phyloP scores from a whole-genome alignment of 2,113 vertebrate species.

The Asarcornis scutulata region DNA sequence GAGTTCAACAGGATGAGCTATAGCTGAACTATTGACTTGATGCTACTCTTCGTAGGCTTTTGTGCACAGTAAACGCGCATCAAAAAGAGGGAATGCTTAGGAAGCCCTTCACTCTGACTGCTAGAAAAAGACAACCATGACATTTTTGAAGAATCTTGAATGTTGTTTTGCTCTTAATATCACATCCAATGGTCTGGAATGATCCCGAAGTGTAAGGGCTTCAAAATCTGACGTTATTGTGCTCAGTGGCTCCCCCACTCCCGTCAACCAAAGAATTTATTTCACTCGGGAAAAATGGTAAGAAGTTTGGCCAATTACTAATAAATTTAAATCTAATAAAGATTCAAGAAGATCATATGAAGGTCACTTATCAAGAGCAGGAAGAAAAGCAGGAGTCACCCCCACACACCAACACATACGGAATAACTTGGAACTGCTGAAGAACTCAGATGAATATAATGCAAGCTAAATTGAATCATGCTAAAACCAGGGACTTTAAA shows the following conservation, averaged over 20 bases:
- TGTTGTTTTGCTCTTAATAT: background rate
- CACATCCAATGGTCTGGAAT: background rate
- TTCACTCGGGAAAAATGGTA: background rate
- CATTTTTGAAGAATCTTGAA: background rate
- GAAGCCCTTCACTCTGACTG: background rate
- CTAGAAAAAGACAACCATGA: background rate
- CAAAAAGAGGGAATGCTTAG: background rate
- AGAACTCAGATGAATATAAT: background rate
- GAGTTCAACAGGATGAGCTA: background rate
- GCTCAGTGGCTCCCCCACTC: background rate
- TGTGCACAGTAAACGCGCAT: background rate
- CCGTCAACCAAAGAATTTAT: background rate
- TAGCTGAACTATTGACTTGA: background rate
- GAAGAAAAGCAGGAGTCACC: background rate
- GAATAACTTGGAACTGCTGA: background rate
- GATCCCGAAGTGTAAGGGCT: background rate
- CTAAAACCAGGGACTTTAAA: constrained; percentile 15
- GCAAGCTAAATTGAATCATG: background rate
- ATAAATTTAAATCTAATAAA: background rate
- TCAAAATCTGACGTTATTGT: background rate
- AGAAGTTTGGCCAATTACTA: background rate
- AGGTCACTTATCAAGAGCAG: background rate
- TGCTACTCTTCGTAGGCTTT: background rate
- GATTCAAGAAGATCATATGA: background rate
- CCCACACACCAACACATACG: background rate